phyloP scores from a whole-genome alignment of 1,140 invertebrate species.

The Lucilia sericata region DNA sequence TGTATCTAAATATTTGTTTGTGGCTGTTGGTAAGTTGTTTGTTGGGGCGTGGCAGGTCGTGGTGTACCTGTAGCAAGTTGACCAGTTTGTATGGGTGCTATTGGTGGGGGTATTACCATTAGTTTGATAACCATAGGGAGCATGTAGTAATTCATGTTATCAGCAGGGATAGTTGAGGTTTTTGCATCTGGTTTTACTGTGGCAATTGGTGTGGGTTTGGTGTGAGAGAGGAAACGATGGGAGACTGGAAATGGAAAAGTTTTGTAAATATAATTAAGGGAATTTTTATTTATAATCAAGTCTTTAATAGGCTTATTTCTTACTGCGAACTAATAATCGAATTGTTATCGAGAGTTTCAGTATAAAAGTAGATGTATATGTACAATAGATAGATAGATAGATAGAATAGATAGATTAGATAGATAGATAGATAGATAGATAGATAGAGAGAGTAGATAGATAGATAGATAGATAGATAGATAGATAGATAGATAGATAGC shows the following conservation, averaged over 20 bases:
- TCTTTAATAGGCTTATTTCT: too few species aligned
- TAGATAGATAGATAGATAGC: too few species aligned
- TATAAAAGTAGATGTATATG: too few species aligned
- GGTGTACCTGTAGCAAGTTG: slow-evolving; percentile 28
- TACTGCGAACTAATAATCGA: too few species aligned
- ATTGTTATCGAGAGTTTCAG: too few species aligned
- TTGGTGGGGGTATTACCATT: slow-evolving; percentile 36
- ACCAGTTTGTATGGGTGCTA: slow-evolving; percentile 38
- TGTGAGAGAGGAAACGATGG: slow-evolving; percentile 63
- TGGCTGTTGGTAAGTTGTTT: slow-evolving; percentile 29
- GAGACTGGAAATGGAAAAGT: slow-evolving; percentile 51
- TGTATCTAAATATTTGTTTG: slow-evolving; percentile 61
- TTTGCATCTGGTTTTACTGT: background rate
- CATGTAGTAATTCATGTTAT: slow-evolving; percentile 53
- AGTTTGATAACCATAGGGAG: slow-evolving; percentile 63
- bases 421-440: too few species aligned
- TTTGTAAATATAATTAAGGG: too few species aligned
- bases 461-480: too few species aligned
- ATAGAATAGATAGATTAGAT: too few species aligned
- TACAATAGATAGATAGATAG: too few species aligned
- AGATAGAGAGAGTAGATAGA: too few species aligned
- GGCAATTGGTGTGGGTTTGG: slow-evolving; percentile 50
- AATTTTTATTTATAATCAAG: too few species aligned
- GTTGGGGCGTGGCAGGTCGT: slow-evolving; percentile 34
- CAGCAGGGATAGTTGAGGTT: background rate